Conservation (phyloP, 37 sponge, comb jelly and placozoan genomes). For the Halisarca cf. caerulea region DNA sequence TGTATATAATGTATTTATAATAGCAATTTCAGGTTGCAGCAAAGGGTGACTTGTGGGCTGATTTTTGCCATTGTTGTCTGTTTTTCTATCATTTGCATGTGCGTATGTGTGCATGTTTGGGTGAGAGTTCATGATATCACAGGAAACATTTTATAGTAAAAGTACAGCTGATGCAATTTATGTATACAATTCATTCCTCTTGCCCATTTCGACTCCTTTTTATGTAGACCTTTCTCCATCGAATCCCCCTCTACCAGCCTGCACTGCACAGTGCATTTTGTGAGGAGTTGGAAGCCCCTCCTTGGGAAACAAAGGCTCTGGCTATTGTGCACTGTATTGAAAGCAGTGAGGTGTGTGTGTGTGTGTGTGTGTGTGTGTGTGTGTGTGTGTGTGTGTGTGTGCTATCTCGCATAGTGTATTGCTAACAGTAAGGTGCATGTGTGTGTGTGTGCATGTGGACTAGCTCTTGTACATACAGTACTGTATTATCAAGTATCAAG, state of each 20-base stretch:
- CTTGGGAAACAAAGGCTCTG: conserved; percentile 56
- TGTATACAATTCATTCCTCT: no score
- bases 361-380: conserved; percentile 3
- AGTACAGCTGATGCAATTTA: no score
- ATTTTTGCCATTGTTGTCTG: no score
- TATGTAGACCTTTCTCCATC: conserved; percentile 51
- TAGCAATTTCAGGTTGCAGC: no score
- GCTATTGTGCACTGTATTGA: conserved; percentile 33
- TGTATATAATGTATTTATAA: neutral
- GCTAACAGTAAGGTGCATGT: no score
- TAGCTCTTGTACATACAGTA: no score
- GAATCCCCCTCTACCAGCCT: conserved; percentile 14
- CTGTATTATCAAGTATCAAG: no score
- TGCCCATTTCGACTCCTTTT: no score
- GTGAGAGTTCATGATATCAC: conserved; percentile 1
- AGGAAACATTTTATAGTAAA: no score
- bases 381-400: neutral
- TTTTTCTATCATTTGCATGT: conserved; percentile 21
- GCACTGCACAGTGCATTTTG: neutral
- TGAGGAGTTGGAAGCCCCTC: conserved; percentile 21
- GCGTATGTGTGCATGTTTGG: conserved; percentile 34
- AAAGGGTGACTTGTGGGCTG: no score
- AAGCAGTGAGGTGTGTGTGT: conserved; percentile 1
- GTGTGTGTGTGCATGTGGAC: no score
- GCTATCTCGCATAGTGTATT: neutral